A percentile compares a stretch with the other conserved stretches of the same genome.
These are phyloP conservation scores for Ypsolopha scabrella DNA, from an alignment of 2,888 invertebrate genomes.

Conservation along the genomic window DNA sequence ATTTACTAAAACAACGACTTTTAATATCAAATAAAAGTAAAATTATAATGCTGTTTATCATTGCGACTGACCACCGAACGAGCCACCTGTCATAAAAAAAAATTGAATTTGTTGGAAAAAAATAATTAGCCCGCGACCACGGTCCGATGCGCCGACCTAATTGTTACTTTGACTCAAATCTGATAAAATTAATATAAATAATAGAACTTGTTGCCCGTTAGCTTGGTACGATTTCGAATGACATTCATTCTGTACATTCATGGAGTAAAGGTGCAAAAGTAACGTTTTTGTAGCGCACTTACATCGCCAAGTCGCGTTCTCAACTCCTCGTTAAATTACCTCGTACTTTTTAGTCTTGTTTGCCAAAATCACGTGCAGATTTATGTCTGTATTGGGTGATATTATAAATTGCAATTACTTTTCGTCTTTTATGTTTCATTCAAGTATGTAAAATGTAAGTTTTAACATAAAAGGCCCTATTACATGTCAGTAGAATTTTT, in stretches of 20 bases:
- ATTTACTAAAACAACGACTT: not conserved
- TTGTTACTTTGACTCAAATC: constrained; percentile 4
- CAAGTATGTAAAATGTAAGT: no score
- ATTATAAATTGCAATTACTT: no score
- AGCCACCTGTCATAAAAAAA: constrained; percentile 7
- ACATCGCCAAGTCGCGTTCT: no score
- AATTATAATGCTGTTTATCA: not conserved
- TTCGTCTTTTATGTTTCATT: no score
- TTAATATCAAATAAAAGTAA: constrained; percentile 1
- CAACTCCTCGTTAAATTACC: no score
- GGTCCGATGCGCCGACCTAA: constrained; percentile 7
- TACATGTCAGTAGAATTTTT: no score
- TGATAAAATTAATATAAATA: constrained; percentile 3
- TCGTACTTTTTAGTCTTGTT: no score
- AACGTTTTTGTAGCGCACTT: no score
- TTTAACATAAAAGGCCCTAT: no score
- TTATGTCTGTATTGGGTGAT: no score
- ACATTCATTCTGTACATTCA: not conserved
- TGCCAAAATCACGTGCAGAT: no score
- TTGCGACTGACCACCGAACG: not conserved
- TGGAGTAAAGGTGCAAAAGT: not conserved
- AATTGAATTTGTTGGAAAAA: constrained; percentile 2
- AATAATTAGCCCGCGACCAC: constrained; percentile 1
- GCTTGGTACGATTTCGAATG: not conserved
- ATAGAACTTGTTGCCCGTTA: not conserved